phyloP scores from a whole-genome alignment of 2,113 vertebrate genomes.

The Poeciliopsis turrubarensis region DNA sequence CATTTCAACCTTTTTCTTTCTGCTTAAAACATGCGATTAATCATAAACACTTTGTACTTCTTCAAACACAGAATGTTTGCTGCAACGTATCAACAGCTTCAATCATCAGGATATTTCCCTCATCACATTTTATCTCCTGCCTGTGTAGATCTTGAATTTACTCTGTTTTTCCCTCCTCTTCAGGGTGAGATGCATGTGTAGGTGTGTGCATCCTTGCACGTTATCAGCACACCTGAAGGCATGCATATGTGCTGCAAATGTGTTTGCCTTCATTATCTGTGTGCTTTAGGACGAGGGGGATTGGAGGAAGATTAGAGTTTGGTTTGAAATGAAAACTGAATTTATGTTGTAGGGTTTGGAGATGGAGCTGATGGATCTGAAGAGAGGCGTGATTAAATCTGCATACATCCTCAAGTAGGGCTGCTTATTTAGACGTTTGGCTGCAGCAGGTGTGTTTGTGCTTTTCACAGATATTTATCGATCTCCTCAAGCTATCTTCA shows the following conservation, averaged over 20 bases:
- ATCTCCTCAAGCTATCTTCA: not conserved
- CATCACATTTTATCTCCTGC: slow-evolving; percentile 15
- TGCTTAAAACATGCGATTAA: not conserved
- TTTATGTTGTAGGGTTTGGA: not conserved
- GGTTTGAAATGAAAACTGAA: slow-evolving; percentile 7
- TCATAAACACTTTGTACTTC: not conserved
- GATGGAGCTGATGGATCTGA: not conserved
- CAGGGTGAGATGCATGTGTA: slow-evolving; percentile 14
- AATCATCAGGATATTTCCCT: slow-evolving; percentile 27
- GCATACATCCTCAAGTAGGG: not conserved
- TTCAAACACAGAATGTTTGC: not conserved
- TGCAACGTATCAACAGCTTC: slow-evolving; percentile 18
- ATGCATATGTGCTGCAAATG: slow-evolving; percentile 10
- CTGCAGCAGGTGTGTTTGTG: not conserved
- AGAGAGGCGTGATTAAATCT: not conserved
- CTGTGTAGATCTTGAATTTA: not conserved
- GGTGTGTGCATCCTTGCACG: slow-evolving; percentile 7
- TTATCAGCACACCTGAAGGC: slow-evolving; percentile 34
- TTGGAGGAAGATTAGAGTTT: slow-evolving; percentile 4
- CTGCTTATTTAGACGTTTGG: not conserved
- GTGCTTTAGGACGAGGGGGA: slow-evolving; percentile 25
- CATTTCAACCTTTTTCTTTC: not conserved
- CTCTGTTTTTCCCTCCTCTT: not conserved
- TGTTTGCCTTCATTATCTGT: slow-evolving; percentile 20
- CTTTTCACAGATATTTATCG: not conserved